These are phyloP conservation scores for Labia minor DNA, from an alignment of 2,888 invertebrate genomes.

Conservation along the genomic window DNA sequence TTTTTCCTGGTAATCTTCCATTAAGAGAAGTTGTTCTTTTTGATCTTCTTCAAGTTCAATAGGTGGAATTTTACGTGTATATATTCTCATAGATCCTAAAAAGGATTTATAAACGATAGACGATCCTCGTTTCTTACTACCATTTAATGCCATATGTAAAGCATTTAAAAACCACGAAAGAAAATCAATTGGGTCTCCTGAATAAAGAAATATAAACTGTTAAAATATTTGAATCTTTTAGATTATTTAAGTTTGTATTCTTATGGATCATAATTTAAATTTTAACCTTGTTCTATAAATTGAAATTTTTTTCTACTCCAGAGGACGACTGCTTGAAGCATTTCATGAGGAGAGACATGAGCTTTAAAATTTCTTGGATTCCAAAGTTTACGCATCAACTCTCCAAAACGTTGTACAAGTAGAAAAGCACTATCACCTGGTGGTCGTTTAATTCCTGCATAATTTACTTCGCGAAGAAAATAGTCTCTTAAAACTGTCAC, in stretches of 20 bases:
- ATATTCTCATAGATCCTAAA: conserved; percentile 80
- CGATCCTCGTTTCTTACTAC: conserved; percentile 74
- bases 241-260: not conserved
- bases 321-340: conserved; percentile 95
- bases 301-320: conserved; percentile 96
- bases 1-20: conserved; percentile 78
- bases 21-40: conserved; percentile 61
- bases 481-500: conserved; percentile 90
- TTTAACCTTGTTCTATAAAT: conserved; percentile 87
- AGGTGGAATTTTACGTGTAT: conserved; percentile 84
- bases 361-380: conserved; percentile 98
- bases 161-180: conserved; percentile 97
- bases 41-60: conserved; percentile 84
- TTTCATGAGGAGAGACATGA: conserved; percentile 99
- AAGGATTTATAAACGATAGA: conserved; percentile 94
- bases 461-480: conserved; percentile 88
- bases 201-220: conserved; percentile 26
- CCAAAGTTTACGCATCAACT: conserved; percentile 94
- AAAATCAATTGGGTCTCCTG: conserved; percentile 95
- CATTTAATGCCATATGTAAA: conserved; percentile 85
- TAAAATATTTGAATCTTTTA: not conserved
- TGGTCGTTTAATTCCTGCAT: conserved; percentile 75
- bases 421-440: conserved; percentile 91
- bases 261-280: not conserved
- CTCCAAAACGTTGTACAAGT: conserved; percentile 86